phyloP scores from a whole-genome alignment of 2,113 vertebrate genomes.

The Pachypanchax playfairii region DNA sequence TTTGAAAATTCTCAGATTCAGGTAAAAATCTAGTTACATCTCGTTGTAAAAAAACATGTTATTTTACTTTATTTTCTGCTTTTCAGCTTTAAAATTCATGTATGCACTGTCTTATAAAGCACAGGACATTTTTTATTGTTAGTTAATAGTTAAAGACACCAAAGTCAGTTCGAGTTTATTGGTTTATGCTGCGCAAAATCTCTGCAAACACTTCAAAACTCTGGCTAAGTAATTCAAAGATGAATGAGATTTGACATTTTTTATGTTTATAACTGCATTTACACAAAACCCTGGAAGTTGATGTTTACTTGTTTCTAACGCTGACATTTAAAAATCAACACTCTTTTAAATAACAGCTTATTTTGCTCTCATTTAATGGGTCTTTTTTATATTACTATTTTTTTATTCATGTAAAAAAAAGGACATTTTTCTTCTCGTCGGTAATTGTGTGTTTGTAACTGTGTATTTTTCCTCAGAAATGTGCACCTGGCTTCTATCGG shows the following conservation, averaged over 20 bases:
- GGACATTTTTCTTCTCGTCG: too few species aligned
- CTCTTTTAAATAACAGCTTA: too few species aligned
- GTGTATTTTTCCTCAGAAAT: conserved; percentile 78
- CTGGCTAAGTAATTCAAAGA: too few species aligned
- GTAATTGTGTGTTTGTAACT: conserved; percentile 6
- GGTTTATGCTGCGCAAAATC: background rate
- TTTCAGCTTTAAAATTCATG: background rate
- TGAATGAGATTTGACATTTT: background rate
- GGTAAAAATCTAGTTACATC: conserved; percentile 60
- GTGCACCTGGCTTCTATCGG: conserved; percentile 86
- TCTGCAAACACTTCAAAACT: background rate
- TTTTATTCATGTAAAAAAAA: too few species aligned
- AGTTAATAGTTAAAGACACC: conserved; percentile 27
- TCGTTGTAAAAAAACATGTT: background rate
- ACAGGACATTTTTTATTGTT: conserved; percentile 39
- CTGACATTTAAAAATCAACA: too few species aligned
- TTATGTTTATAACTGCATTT: background rate
- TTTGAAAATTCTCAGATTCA: conserved; percentile 50
- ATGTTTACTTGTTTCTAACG: too few species aligned
- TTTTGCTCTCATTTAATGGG: too few species aligned
- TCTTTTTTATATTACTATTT: too few species aligned
- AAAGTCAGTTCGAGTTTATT: conserved; percentile 13
- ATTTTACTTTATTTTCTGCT: background rate
- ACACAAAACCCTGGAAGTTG: background rate
- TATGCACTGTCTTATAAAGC: conserved; percentile 25